phyloP scores from a whole-genome alignment of 2,888 invertebrate species.

The Sturmia bella region DNA sequence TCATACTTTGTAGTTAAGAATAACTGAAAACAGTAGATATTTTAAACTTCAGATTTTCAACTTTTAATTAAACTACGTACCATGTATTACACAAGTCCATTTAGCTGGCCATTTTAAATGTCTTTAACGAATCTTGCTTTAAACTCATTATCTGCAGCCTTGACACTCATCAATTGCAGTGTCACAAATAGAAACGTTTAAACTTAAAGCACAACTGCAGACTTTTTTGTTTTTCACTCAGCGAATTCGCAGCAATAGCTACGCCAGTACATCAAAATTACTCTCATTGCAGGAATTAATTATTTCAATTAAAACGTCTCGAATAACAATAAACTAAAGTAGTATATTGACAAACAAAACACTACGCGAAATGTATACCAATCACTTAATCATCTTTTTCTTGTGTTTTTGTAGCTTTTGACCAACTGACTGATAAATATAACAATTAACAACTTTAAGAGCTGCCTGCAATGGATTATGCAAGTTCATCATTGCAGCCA shows the following conservation, averaged over 20 bases:
- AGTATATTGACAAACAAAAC: not conserved
- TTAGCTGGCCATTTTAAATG: too few species aligned
- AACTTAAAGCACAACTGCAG: too few species aligned
- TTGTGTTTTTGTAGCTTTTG: slow-evolving; percentile 5
- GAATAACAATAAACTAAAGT: not conserved
- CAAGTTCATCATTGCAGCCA: slow-evolving; percentile 58
- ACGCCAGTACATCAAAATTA: slow-evolving; percentile 12
- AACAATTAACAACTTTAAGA: slow-evolving; percentile 31
- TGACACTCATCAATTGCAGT: slow-evolving; percentile 4
- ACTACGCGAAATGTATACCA: not conserved
- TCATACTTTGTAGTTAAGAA: too few species aligned
- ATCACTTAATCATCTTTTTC: slow-evolving; percentile 1
- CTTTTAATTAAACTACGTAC: too few species aligned
- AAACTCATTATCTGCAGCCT: slow-evolving; percentile 1
- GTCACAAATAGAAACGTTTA: not conserved
- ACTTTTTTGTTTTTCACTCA: not conserved
- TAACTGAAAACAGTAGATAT: too few species aligned
- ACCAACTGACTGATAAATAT: slow-evolving; percentile 49
- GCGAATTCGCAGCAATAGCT: not conserved
- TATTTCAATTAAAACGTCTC: slow-evolving; percentile 18
- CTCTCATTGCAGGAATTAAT: slow-evolving; percentile 20
- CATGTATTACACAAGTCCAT: too few species aligned
- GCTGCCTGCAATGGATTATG: slow-evolving; percentile 60
- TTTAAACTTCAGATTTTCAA: too few species aligned
- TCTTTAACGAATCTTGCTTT: not conserved